A percentile compares a stretch with the other conserved stretches of the same genome.
Conservation (phyloP, 1,140 invertebrate genomes). For the Drosophila sulfurigaster region DNA sequence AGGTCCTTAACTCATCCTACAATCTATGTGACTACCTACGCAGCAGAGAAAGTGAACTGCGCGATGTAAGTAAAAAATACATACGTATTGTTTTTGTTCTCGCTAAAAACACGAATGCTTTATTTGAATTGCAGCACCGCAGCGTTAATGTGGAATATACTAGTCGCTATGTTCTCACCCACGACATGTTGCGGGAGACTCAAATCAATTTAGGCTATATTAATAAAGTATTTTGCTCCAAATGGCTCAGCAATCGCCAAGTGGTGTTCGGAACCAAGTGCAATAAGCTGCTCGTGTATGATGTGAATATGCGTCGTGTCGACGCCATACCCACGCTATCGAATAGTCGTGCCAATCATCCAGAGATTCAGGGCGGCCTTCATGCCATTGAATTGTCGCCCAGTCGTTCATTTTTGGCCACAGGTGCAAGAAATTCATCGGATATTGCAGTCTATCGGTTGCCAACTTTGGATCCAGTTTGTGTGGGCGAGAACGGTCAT, state of each 20-base stretch:
- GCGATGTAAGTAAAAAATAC: slow-evolving; percentile 86
- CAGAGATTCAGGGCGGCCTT: slow-evolving; percentile 93
- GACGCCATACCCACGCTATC: slow-evolving; percentile 94
- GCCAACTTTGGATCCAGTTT: slow-evolving; percentile 96
- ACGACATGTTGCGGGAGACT: slow-evolving; percentile 94
- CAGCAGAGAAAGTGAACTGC: slow-evolving; percentile 90
- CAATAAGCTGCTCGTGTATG: slow-evolving; percentile 96
- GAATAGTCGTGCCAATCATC: slow-evolving; percentile 85
- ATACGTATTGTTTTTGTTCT: slow-evolving; percentile 10
- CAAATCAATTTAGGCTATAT: slow-evolving; percentile 93
- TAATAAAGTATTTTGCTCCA: slow-evolving; percentile 98
- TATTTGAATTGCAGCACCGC: slow-evolving; percentile 84
- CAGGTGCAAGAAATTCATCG: slow-evolving; percentile 95
- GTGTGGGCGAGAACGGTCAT: slow-evolving; percentile 96
- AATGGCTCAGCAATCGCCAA: slow-evolving; percentile 97
- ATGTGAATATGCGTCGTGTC: slow-evolving; percentile 91
- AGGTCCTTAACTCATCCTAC: slow-evolving; percentile 91
- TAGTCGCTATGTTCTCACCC: slow-evolving; percentile 93
- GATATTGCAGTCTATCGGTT: slow-evolving; percentile 97
- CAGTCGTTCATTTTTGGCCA: slow-evolving; percentile 95
- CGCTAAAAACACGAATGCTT: background rate
- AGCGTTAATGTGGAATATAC: slow-evolving; percentile 91
- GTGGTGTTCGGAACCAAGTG: slow-evolving; percentile 98
- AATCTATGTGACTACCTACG: slow-evolving; percentile 94
- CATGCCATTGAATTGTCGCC: slow-evolving; percentile 97